Base-by-base conservation (phyloP, 1,140 invertebrate species). In the Cheumatopsyche charites region DNA sequence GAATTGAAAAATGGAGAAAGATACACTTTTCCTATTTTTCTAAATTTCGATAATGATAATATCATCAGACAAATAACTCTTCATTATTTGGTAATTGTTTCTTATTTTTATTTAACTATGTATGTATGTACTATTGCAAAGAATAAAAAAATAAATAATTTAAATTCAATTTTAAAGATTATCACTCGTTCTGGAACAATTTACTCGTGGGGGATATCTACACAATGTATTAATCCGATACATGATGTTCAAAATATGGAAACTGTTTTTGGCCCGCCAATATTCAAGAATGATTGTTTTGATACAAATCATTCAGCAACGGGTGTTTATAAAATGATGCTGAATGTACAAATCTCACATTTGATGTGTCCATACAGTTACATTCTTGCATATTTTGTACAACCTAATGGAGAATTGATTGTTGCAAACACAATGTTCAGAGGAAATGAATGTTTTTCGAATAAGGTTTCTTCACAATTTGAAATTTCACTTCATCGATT, bases 301-400 rank as follows among this genome's bases (percentile, higher is more conserved):
- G 49, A 42, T 5, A 26, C 58, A 5, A 62, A 52, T 43, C 21
- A 41, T 19, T 49, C 69, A 0, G 62, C 45, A 7, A 15, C 25
- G 12, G 62, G 68, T 19, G 66, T 76, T 11, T 75, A 73, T 42
- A 75, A 71, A 55, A 73, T 70, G 62, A 79, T 82, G 79, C 23
- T 84, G 25, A 81, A 82, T 0, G 77, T 84, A 7, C 80, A 80
- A 63, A 79, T 88, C 13, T 85, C 86, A 0, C 83, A 88, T 36
- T 85, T 85, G 45, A 90, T 90, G 89, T 88, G 88, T 6, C 88
- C 89, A 0, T 81, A 88, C 0, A 88, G 87, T 13, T 85, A 89
- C 77, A 77, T 93, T 3, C 75, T 92, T 0, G 84, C 91, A 0
- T 92, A 90, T 72, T 91, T 91, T 77, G 86, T 90, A 19, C 82